Percentiles rank a stretch among this genome's conserved stretches.
Conservation (phyloP, 2,888 invertebrate species). For the Catocala nupta region DNA sequence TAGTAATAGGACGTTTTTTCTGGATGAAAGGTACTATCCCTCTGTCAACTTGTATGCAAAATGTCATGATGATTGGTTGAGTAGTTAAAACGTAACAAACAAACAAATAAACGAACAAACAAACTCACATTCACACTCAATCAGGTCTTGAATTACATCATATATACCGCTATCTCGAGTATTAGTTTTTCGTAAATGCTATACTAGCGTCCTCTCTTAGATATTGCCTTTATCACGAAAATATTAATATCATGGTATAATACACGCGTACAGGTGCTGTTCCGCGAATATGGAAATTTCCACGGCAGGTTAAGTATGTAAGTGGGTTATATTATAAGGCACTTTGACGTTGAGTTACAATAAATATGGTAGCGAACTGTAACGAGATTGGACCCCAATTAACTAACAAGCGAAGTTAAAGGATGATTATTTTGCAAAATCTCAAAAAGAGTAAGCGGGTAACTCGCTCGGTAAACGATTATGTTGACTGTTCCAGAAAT, state of each 20-base stretch:
- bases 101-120: too few species aligned
- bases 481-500: constrained; percentile 6
- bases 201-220: too few species aligned
- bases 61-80: too few species aligned
- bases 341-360: constrained; percentile 13
- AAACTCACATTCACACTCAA: too few species aligned
- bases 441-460: constrained; percentile 5
- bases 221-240: constrained; percentile 1
- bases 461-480: constrained; percentile 19
- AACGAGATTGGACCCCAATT: constrained; percentile 38
- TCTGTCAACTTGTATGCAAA: too few species aligned
- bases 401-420: constrained; percentile 25
- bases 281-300: constrained; percentile 22
- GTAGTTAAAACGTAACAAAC: too few species aligned
- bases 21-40: too few species aligned
- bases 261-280: constrained; percentile 8
- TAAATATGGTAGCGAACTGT: constrained; percentile 20
- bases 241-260: constrained; percentile 11
- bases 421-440: constrained; percentile 8
- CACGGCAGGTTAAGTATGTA: constrained; percentile 18
- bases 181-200: too few species aligned
- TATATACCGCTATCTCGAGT: too few species aligned
- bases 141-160: too few species aligned
- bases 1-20: too few species aligned
- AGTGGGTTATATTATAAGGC: constrained; percentile 23